Conservation (phyloP, 92 coral and sea anemone genomes). For the Porites lobata region DNA sequence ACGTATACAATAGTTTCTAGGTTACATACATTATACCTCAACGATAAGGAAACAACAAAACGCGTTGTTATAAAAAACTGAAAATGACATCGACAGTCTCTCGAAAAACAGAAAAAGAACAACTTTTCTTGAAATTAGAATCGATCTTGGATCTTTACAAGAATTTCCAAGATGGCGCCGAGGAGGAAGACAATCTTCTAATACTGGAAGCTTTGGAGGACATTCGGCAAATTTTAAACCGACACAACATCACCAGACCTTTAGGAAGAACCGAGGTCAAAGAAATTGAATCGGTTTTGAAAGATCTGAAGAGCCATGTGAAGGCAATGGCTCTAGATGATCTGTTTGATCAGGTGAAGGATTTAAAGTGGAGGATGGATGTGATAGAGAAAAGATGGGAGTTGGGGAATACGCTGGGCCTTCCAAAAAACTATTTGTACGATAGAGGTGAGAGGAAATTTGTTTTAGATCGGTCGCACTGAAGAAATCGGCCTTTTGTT, state of each 20-base stretch:
- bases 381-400: slow-evolving; percentile 26
- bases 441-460: slow-evolving; percentile 10
- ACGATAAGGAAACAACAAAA: neutral
- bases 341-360: slow-evolving; percentile 46
- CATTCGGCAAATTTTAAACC: slow-evolving; percentile 36
- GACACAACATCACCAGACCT: slow-evolving; percentile 11
- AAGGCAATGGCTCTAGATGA: slow-evolving; percentile 55
- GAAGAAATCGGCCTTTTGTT: neutral
- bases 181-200: slow-evolving; percentile 49
- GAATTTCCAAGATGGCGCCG: slow-evolving; percentile 28
- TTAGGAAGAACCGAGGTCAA: slow-evolving; percentile 13
- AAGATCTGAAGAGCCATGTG: slow-evolving; percentile 49
- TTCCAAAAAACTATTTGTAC: neutral
- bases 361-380: slow-evolving; percentile 37
- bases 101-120: slow-evolving; percentile 20
- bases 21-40: neutral
- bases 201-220: slow-evolving; percentile 37
- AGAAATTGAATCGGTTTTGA: slow-evolving; percentile 31
- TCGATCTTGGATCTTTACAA: slow-evolving; percentile 55
- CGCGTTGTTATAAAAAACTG: neutral
- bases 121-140: slow-evolving; percentile 37
- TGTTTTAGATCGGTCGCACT: neutral
- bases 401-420: neutral
- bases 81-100: neutral
- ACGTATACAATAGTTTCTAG: slow-evolving; percentile 8